Base-by-base conservation (phyloP, 2,113 vertebrate genomes). In the Cephalophus harveyi region DNA sequence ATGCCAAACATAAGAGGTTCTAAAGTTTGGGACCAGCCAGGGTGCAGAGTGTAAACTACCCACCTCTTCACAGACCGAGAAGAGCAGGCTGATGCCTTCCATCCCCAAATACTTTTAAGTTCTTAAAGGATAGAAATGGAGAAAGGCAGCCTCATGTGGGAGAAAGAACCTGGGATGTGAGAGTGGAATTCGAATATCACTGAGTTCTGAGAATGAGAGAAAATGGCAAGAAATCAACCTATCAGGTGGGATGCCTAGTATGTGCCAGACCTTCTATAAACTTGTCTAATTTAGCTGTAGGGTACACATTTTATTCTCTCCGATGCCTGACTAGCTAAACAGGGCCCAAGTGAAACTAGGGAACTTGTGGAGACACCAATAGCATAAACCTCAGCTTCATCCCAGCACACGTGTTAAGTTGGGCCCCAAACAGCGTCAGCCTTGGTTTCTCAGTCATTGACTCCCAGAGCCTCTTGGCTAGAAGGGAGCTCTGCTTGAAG, bases 361-460 rank as follows among this genome's bases (percentile, higher is more conserved):
- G 2, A 19, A 13, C 10, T 5, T 25, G 28, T 19, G 33, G 48
- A 76, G 15, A 89, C 74, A 5, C 28, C 48, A 71, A 11, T 3
- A 15, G 25, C 25, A 2, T 0, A 7, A 62, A 83, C 4, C 28
- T 50, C 40, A 14, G 5, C 62, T 5, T 64, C n/a, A 1, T 40
- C 16, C 19, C 27, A 3, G 1, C 13, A 19, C 16, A 19, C 19
- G 1, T 5, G 14, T 17, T 8, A 28, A 28, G 5, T 2, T 59
- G 14, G 28, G 23, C 8, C 23, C n/a, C 54, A 19, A 30, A 25
- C 16, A 82, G 13, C 25, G 50, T 36, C 40, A 30, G 6, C 17
- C 55, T 54, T 17, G 0, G 10, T 17, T 8, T 27, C 54, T 43
- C 36, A 25, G 25, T 25, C 25, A 17, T 43, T 36, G 23, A 48